A percentile compares a stretch with the other conserved stretches of the same genome.
phyloP scores from a whole-genome alignment of 2,888 invertebrate species.

The Chorisops tibialis region DNA sequence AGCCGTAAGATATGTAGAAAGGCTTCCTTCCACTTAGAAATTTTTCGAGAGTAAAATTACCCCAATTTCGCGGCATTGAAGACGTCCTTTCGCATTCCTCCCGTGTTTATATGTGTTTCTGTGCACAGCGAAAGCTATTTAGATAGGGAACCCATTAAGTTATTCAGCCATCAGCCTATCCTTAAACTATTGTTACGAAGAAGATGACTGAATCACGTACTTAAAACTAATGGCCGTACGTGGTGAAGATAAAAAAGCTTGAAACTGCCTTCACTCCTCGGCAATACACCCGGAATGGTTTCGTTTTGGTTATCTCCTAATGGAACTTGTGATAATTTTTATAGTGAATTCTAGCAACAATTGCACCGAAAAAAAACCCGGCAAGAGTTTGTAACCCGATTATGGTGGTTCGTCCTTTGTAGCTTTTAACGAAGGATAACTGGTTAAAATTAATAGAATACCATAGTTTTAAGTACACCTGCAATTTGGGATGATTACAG shows the following conservation, averaged over 20 bases:
- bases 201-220: constrained; percentile 25
- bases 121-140: neutral
- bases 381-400: too few species aligned
- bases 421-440: too few species aligned
- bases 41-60: constrained; percentile 22
- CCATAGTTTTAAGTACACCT: too few species aligned
- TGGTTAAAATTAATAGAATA: too few species aligned
- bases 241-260: constrained; percentile 21
- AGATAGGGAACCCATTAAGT: constrained; percentile 24
- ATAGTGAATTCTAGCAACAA: too few species aligned
- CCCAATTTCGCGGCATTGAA: constrained; percentile 14
- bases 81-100: neutral
- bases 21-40: constrained; percentile 1
- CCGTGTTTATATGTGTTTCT: neutral
- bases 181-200: constrained; percentile 24
- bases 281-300: neutral
- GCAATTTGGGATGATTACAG: too few species aligned
- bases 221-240: constrained; percentile 25
- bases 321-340: constrained; percentile 20
- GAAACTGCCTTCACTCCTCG: constrained; percentile 3
- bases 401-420: too few species aligned
- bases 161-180: constrained; percentile 20
- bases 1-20: neutral
- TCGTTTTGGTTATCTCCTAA: constrained; percentile 24
- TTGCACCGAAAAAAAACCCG: too few species aligned